Evolutionary conservation across 2,797 vertebrate genomes (phyloP).

Genomic region (Cryptoblepharus egeriae): DNA sequence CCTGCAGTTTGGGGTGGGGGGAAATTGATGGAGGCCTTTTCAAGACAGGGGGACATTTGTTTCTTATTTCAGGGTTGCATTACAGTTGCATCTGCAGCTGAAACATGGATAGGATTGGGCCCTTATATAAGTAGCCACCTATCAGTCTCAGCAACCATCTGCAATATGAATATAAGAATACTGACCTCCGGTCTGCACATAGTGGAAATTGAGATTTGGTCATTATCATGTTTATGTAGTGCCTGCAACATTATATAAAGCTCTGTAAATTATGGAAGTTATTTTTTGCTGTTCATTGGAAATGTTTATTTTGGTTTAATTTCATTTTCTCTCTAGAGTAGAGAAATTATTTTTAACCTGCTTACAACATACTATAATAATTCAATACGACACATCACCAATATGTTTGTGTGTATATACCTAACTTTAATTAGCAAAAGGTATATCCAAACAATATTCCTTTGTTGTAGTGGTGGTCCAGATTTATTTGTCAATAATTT

Average conservation of each 20-base stretch:
- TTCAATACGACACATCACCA: not conserved
- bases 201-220: not conserved
- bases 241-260: not conserved
- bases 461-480: not conserved
- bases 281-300: not conserved
- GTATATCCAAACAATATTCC: not conserved
- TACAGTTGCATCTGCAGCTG: not conserved
- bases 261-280: not conserved
- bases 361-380: constrained; percentile 3
- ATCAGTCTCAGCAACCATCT: not conserved
- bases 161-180: not conserved
- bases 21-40: too few relatives aligned
- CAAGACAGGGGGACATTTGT: too few relatives aligned
- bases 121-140: not conserved
- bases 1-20: too few relatives aligned
- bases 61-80: too few relatives aligned
- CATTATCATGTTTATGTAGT: not conserved
- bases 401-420: not conserved
- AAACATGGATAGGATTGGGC: too few relatives aligned
- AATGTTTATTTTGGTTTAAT: not conserved
- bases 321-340: not conserved
- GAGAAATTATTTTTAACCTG: not conserved
- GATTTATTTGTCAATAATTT: not conserved
- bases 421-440: constrained; percentile 3
- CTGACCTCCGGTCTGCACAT: too few relatives aligned